phyloP scores from a whole-genome alignment of 2,888 invertebrate genomes.

The Metellina segmentata region DNA sequence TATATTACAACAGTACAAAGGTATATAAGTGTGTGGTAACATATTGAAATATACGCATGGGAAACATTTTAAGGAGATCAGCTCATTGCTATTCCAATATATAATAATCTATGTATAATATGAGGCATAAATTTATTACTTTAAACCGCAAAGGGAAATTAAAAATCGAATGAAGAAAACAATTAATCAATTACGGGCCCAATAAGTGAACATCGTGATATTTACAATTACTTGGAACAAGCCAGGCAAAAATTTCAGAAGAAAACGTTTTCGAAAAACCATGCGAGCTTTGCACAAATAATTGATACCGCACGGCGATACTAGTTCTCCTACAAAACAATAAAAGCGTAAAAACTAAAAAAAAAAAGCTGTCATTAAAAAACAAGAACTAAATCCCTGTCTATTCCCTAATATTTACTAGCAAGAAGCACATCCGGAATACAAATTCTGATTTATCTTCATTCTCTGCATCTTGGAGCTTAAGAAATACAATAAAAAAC shows the following conservation, averaged over 20 bases:
- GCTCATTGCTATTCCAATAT: too few relatives aligned
- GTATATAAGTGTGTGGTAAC: too few relatives aligned
- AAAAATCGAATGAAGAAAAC: too few relatives aligned
- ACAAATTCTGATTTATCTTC: conserved; percentile 35
- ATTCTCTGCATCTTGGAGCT: background rate
- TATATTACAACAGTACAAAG: too few relatives aligned
- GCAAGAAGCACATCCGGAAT: conserved; percentile 22
- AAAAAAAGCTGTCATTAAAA: conserved; percentile 13
- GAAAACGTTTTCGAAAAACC: background rate
- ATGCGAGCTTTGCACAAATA: conserved; percentile 20
- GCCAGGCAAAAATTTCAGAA: background rate
- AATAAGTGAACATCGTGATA: background rate
- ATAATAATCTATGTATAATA: too few relatives aligned
- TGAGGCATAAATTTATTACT: too few relatives aligned
- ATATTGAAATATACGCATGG: too few relatives aligned
- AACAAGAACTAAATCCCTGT: background rate
- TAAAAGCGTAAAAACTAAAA: background rate
- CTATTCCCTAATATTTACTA: conserved; percentile 24
- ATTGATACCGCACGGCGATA: conserved; percentile 21
- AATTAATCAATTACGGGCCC: too few relatives aligned
- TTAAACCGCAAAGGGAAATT: too few relatives aligned
- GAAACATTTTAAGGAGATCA: too few relatives aligned
- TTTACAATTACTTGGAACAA: background rate
- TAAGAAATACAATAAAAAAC: conserved; percentile 16
- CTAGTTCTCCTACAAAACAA: background rate